These are phyloP conservation scores for Synodontis membranacea DNA, from an alignment of 2,113 vertebrate species.

Conservation along the genomic window DNA sequence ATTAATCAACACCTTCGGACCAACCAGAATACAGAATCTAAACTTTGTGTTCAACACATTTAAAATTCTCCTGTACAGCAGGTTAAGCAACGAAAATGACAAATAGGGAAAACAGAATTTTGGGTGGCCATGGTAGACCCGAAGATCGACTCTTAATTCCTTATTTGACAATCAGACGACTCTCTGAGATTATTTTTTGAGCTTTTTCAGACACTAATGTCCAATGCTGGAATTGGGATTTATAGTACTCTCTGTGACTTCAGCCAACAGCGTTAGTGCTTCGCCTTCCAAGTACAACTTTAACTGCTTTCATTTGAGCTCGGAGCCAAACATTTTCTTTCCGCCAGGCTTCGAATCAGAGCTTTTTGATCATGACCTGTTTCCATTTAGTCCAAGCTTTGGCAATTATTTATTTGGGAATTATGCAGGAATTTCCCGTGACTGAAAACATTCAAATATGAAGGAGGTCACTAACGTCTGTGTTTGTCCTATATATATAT, in stretches of 20 bases:
- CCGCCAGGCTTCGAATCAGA: not conserved
- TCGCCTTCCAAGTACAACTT: constrained; percentile 3
- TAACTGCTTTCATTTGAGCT: not conserved
- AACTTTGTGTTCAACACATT: not conserved
- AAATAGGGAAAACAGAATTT: not conserved
- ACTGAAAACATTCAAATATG: not conserved
- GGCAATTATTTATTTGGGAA: not conserved
- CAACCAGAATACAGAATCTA: not conserved
- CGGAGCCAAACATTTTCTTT: constrained; percentile 4
- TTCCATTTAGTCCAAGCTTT: not conserved
- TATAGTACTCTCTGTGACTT: not conserved
- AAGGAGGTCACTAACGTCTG: not conserved
- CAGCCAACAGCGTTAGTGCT: not conserved
- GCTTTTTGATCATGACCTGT: not conserved
- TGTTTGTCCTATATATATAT: not conserved
- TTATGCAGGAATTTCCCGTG: not conserved
- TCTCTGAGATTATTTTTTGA: not conserved
- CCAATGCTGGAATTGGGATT: not conserved
- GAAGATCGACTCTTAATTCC: not conserved
- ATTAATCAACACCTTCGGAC: not conserved
- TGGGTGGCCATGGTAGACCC: not conserved
- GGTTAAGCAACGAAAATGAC: not conserved
- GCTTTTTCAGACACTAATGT: too few species aligned
- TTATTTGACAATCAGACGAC: not conserved
- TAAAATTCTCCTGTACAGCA: not conserved